Evolutionary conservation across 2,113 vertebrate species (phyloP).

Genomic region (Telmatochromis bifrenatus): DNA sequence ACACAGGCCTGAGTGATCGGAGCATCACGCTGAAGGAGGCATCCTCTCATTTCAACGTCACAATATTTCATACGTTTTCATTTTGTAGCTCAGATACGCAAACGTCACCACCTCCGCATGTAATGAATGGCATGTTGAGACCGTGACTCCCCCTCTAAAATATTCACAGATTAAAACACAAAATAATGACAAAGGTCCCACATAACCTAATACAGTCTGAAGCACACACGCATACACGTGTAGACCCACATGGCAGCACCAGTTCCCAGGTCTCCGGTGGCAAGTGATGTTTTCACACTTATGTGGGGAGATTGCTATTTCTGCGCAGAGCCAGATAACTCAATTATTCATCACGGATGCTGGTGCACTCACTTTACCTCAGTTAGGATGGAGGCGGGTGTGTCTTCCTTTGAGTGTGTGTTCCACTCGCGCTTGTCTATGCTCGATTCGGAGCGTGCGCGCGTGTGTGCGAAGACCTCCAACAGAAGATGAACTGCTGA

Average conservation of each 20-base stretch:
- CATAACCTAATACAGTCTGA: background rate
- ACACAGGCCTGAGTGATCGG: background rate
- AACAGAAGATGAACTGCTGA: slow-evolving; percentile 46
- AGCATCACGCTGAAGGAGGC: background rate
- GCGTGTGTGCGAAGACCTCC: slow-evolving; percentile 14
- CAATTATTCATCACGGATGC: slow-evolving; percentile 70
- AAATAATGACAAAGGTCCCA: background rate
- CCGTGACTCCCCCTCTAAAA: background rate
- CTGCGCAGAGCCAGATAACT: slow-evolving; percentile 64
- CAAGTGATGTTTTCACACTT: slow-evolving; percentile 70
- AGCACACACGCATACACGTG: background rate
- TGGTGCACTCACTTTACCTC: slow-evolving; percentile 64
- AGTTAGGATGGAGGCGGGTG: slow-evolving; percentile 24
- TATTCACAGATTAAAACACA: background rate
- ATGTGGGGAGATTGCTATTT: slow-evolving; percentile 70
- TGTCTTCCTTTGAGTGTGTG: slow-evolving; percentile 7
- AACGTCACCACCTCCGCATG: background rate
- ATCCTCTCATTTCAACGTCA: background rate
- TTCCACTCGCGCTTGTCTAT: background rate
- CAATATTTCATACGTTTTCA: background rate
- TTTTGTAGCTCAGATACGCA: background rate
- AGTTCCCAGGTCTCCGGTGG: slow-evolving; percentile 46
- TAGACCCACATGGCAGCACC: slow-evolving; percentile 26
- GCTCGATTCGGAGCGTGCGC: background rate
- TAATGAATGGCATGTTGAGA: background rate